These are phyloP conservation scores for Leptinotarsa defecta DNA, from an alignment of 1,140 invertebrate species.

Conservation along the genomic window DNA sequence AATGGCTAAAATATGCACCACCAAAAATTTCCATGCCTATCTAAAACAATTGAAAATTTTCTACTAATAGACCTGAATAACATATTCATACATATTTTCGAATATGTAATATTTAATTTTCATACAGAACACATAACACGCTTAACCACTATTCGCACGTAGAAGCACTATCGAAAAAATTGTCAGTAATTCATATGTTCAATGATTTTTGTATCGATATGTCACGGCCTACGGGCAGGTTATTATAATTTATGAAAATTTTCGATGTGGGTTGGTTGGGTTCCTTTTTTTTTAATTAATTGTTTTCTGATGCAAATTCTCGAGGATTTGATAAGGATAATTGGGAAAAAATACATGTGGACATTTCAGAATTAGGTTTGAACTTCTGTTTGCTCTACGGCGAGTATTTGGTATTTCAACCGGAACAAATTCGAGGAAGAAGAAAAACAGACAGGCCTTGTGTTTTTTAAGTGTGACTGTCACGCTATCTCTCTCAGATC, in stretches of 20 bases:
- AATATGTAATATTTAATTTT: conserved; percentile 4
- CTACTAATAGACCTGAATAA: neutral
- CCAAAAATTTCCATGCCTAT: neutral
- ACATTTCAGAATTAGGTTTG: neutral
- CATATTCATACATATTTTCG: conserved; percentile 3
- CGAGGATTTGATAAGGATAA: neutral
- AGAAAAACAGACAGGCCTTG: neutral
- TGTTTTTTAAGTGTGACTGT: too few species aligned
- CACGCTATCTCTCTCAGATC: too few species aligned
- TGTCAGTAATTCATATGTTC: neutral
- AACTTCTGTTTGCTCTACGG: neutral
- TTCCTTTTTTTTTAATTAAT: neutral
- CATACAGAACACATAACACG: neutral
- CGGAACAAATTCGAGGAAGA: neutral
- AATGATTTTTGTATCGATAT: neutral
- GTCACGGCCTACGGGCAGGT: neutral
- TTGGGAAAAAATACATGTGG: conserved; percentile 1
- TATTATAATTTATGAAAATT: conserved; percentile 3
- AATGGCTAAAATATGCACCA: neutral
- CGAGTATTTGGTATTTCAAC: neutral
- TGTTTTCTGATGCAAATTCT: neutral
- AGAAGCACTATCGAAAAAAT: neutral
- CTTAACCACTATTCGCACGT: neutral
- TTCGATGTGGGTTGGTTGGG: neutral
- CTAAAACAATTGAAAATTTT: neutral